Percentiles rank a stretch among this genome's conserved stretches.
These are phyloP conservation scores for Drosophila bocki DNA, from an alignment of 1,140 invertebrate species.

Conservation along the genomic window DNA sequence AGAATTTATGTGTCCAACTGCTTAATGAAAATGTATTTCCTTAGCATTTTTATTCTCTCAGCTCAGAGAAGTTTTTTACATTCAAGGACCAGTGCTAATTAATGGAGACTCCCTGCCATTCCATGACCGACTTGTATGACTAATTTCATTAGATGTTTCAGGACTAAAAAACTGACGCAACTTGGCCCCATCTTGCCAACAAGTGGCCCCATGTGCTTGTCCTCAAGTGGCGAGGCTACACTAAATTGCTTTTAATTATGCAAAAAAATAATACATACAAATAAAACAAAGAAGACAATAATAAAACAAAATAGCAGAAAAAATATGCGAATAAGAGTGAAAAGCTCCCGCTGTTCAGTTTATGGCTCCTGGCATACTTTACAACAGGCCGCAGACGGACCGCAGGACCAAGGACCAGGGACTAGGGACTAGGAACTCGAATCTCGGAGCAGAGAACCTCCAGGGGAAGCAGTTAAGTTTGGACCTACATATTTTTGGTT, in stretches of 20 bases:
- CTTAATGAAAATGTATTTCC: conserved; percentile 2
- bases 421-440: neutral
- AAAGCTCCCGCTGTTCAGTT: conserved; percentile 42
- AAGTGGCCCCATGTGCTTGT: conserved; percentile 53
- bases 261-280: conserved; percentile 23
- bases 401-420: conserved; percentile 12
- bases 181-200: conserved; percentile 36
- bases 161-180: conserved; percentile 21
- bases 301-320: conserved; percentile 19
- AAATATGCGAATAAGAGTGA: conserved; percentile 25
- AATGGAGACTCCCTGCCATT: conserved; percentile 8
- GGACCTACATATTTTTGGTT: conserved; percentile 6
- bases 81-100: conserved; percentile 4
- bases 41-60: neutral
- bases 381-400: conserved; percentile 35
- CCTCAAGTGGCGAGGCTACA: conserved; percentile 53
- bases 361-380: conserved; percentile 49
- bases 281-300: conserved; percentile 20
- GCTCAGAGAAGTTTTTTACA: neutral
- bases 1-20: neutral
- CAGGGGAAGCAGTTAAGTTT: conserved; percentile 39
- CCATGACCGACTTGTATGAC: conserved; percentile 31
- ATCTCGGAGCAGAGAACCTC: conserved; percentile 8
- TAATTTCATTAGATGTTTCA: conserved; percentile 45
- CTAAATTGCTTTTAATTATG: conserved; percentile 73